Evolutionary conservation across 2,888 invertebrate species (phyloP).

Genomic region (Phania funesta): DNA sequence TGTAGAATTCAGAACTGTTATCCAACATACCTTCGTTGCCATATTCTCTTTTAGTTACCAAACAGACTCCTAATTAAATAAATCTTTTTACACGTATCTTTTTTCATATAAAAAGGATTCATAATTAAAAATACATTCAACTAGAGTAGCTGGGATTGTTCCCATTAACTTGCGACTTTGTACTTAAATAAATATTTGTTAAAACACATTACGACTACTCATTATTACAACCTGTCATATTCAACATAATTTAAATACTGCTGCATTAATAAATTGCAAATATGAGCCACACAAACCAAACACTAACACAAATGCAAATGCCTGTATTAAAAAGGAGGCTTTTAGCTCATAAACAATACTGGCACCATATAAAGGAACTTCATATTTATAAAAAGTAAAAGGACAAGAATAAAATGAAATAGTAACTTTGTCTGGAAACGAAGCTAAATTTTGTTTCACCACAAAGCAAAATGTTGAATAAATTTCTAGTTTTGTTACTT

Average conservation of each 20-base stretch:
- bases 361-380: neutral
- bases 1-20: no score
- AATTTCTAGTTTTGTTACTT: conserved; percentile 4
- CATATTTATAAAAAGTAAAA: neutral
- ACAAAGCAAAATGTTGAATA: conserved; percentile 36
- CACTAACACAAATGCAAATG: conserved; percentile 33
- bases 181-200: conserved; percentile 26
- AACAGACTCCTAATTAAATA: neutral
- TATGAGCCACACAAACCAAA: conserved; percentile 71
- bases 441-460: conserved; percentile 33
- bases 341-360: conserved; percentile 40
- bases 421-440: conserved; percentile 47
- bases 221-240: conserved; percentile 61
- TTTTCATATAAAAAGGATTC: neutral
- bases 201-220: conserved; percentile 33
- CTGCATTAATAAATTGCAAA: conserved; percentile 78
- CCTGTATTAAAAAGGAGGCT: conserved; percentile 58
- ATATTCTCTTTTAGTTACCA: neutral
- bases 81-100: neutral
- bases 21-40: no score
- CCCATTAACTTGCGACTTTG: neutral
- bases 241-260: conserved; percentile 68
- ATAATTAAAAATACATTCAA: neutral
- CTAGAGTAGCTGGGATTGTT: neutral
- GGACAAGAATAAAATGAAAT: neutral